Conservation (phyloP, 1,140 invertebrate species). For the Himalopsyche phryganea region DNA sequence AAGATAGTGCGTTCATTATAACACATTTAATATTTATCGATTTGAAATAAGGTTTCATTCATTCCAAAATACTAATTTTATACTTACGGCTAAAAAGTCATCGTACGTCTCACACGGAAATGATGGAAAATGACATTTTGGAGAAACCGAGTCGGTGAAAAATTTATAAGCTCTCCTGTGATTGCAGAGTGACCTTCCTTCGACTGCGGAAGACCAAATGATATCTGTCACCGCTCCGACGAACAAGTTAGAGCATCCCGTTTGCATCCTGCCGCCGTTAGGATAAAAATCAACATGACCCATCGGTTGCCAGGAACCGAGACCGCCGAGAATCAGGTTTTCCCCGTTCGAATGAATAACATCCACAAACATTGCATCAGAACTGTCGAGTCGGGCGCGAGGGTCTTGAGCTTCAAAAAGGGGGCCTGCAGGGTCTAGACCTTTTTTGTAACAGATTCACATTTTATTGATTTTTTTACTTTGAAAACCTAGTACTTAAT, state of each 20-base stretch:
- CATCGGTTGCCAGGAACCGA: slow-evolving; percentile 82
- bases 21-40: background rate
- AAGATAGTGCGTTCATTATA: slow-evolving; percentile 26
- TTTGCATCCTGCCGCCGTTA: slow-evolving; percentile 86
- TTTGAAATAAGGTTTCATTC: background rate
- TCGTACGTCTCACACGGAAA: slow-evolving; percentile 85
- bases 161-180: slow-evolving; percentile 89
- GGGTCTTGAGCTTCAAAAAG: slow-evolving; percentile 84
- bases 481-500: no score
- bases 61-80: background rate
- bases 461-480: background rate
- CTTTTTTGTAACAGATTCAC: slow-evolving; percentile 49
- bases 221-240: slow-evolving; percentile 88
- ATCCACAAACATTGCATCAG: slow-evolving; percentile 88
- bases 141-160: slow-evolving; percentile 89
- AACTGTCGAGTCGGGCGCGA: slow-evolving; percentile 73
- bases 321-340: slow-evolving; percentile 77
- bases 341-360: slow-evolving; percentile 93
- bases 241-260: slow-evolving; percentile 80
- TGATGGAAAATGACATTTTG: slow-evolving; percentile 83
- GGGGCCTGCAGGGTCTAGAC: slow-evolving; percentile 86
- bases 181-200: slow-evolving; percentile 86
- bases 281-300: slow-evolving; percentile 92
- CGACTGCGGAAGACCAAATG: slow-evolving; percentile 78
- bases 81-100: slow-evolving; percentile 68